Base-by-base conservation (phyloP, 2,888 invertebrate genomes). In the Pardosa pseudoannulata region DNA sequence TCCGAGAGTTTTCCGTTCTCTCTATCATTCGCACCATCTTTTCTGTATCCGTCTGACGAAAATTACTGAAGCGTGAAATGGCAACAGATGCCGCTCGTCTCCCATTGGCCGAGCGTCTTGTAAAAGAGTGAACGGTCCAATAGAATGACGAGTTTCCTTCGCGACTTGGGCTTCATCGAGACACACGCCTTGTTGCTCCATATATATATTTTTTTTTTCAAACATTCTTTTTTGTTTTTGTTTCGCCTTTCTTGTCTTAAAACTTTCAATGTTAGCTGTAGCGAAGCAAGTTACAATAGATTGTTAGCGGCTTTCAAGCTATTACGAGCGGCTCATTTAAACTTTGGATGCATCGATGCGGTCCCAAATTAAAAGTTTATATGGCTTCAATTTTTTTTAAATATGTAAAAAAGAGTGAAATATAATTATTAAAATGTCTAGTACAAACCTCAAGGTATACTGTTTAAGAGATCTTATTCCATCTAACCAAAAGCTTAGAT, bases 61-160 rank as follows among this genome's bases (percentile, higher is more conserved):
- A 72, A 80, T 86, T 86, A 86, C 79, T 80, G 74, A 80, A 86
- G 86, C 86, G 75, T 64, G 79, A 75, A 86, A 86, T 80, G 79
- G 80, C 79, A 86, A 79, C 86, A 86, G 86, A 86, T 85, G 83
- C 83, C 68, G 78, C 83, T 85, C 56, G 73, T 41, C 67, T 78
- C 73, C 78, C 50, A 85, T 85, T 85, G 83, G 83, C 56, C 67
- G 39, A 23, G 7, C 23, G 39, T 67, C 72, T 73, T 78, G 83
- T 85, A 78, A 85, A 85, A 85, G 78, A 79, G 50, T 78, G 78
- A 85, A 73, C 78, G 83, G 78, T 85, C 83, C 76, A 85, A 85
- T 85, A 78, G 83, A 79, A 85, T 72, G 73, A 65, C 64, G 56
- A 56, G 56, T 68, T 70, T 74, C 65, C 72, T 64, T 80, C 27